Percentiles rank a stretch among this genome's conserved stretches.
Conservation (phyloP, 2,797 vertebrate species). For the Okamejei kenojei region DNA sequence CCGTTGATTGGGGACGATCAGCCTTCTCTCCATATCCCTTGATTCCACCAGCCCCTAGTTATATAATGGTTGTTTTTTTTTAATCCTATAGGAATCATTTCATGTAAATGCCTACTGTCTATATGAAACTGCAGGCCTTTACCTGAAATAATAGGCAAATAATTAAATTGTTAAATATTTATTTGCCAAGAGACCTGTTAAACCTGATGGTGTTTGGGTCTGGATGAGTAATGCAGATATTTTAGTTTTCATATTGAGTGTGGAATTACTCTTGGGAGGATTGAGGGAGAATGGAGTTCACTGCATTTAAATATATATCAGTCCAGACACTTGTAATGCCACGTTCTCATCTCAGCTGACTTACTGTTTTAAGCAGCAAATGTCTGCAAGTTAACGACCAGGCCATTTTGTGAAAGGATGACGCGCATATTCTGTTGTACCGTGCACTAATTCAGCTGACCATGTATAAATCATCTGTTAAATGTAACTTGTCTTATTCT, state of each 20-base stretch:
- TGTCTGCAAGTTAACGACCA: conserved; percentile 33
- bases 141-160: too few relatives aligned
- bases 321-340: background rate
- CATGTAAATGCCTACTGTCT: background rate
- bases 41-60: too few relatives aligned
- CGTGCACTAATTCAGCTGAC: background rate
- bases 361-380: conserved; percentile 4
- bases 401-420: conserved; percentile 25
- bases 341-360: conserved; percentile 30
- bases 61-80: too few relatives aligned
- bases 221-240: background rate
- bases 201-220: background rate
- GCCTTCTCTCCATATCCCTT: too few relatives aligned
- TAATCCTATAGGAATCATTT: background rate
- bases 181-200: background rate
- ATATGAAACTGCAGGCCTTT: too few relatives aligned
- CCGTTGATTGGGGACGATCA: too few relatives aligned
- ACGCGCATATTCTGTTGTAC: background rate
- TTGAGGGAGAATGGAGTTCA: background rate
- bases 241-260: background rate
- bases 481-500: background rate
- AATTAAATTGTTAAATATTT: background rate
- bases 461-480: background rate
- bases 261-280: background rate
- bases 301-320: background rate